Base-by-base conservation (phyloP, 2,888 invertebrate genomes). In the Geotrupes spiniger region DNA sequence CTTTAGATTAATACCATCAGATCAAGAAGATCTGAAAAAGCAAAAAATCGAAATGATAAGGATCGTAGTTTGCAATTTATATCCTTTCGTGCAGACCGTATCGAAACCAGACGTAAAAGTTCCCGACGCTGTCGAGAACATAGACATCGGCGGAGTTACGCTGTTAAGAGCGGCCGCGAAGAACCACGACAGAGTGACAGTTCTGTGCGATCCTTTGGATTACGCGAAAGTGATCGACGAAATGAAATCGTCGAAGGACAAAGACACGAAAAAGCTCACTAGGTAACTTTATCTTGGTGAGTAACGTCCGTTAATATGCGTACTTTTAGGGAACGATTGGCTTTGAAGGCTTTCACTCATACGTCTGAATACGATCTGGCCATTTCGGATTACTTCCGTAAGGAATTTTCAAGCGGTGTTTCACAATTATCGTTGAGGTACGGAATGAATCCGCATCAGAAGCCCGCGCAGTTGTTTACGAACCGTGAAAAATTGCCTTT, bases 371-470 rank as follows among this genome's bases (percentile, higher is more conserved):
- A 99, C 70, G 98, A 99, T 72, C 80, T 83, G 44, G 91, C 93
- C 28, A 98, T 99, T 61, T 88, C 95, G 0, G 91, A 96, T 69
- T 98, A 93, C 69, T 96, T 97, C 78, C 86, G 97, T 8, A 89
- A 89, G 66, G 86, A 94, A 69, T 97, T 90, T 71, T 87, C 90
- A 1, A 72, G 78, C 2, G 85, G 85, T 1, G 76, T 80, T 1
- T 84, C 92, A 0, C 94, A 94, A 68, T 66, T 96, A 40, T 85
- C 89, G 0, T 76, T 97, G 36, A 82, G 96, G 63, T 98, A 99
- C 73, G 98, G 87, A 44, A 96, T 96, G 92, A 98, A 98, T 74
- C 98, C 98, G 0, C 98, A 98, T 69, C 98, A 98, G 70, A 93
- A 92, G 69, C 95, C 95, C 0, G 96, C 96, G 0, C 95, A 95